Evolutionary conservation across 1,140 invertebrate species (phyloP).

Genomic region (Wiebesia pumilae): DNA sequence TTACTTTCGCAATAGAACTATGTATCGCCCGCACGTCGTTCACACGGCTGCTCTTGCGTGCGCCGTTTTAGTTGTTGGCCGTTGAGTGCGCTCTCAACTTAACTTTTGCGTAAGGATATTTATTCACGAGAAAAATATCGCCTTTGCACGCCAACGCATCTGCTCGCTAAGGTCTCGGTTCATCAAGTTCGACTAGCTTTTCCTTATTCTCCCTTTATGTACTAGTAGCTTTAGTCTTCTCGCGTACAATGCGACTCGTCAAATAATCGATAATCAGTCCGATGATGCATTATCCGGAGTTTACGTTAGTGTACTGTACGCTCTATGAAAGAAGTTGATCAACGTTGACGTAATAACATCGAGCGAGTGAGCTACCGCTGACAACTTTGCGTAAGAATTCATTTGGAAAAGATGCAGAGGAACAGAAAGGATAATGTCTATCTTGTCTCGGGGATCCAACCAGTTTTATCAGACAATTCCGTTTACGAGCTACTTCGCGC

Average conservation of each 20-base stretch:
- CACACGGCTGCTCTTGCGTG: constrained; percentile 35
- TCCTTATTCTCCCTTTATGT: neutral
- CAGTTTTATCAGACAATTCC: neutral
- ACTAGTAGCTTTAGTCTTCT: no score
- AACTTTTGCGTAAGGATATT: constrained; percentile 35
- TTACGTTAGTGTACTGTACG: neutral
- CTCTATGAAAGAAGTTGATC: constrained; percentile 1
- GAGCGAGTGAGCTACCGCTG: neutral
- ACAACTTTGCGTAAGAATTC: neutral
- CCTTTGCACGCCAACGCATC: neutral
- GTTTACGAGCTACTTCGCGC: constrained; percentile 6
- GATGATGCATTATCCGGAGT: neutral
- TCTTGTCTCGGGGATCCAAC: neutral
- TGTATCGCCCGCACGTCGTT: constrained; percentile 41
- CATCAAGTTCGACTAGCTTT: neutral
- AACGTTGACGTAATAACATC: neutral
- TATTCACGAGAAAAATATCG: neutral
- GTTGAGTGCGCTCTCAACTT: neutral
- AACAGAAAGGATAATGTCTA: neutral
- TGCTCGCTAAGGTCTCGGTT: constrained; percentile 6
- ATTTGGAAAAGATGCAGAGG: neutral
- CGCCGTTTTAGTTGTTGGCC: neutral
- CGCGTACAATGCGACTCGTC: no score
- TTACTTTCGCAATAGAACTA: constrained; percentile 44
- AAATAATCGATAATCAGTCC: neutral